Evolutionary conservation across 2,113 vertebrate genomes (phyloP).

Genomic region (Neoarius graeffei): DNA sequence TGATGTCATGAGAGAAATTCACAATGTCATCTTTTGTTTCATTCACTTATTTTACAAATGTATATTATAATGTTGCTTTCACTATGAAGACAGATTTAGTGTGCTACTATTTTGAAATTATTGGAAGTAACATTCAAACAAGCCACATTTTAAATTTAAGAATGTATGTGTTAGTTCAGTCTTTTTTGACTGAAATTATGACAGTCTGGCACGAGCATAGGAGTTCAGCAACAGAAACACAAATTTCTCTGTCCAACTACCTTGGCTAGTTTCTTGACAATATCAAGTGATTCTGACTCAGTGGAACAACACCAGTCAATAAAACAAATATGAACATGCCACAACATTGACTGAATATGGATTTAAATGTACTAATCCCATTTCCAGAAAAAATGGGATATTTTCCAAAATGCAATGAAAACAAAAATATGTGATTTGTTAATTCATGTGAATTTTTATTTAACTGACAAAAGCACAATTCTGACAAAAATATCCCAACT

Average conservation of each 20-base stretch:
- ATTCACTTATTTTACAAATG: too few relatives aligned
- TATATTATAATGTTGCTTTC: too few relatives aligned
- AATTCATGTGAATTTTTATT: too few relatives aligned
- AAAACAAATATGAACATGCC: not conserved
- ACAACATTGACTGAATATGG: not conserved
- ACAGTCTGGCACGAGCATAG: not conserved
- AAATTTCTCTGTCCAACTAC: not conserved
- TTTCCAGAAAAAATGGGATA: too few relatives aligned
- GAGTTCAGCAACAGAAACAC: not conserved
- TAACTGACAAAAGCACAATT: too few relatives aligned
- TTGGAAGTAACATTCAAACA: not conserved
- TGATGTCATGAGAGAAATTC: not conserved
- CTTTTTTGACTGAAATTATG: not conserved
- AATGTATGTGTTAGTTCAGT: not conserved
- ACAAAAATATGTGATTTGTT: too few relatives aligned
- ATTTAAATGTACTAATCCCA: not conserved
- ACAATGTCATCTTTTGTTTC: too few relatives aligned
- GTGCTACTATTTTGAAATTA: too few relatives aligned
- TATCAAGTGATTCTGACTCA: not conserved
- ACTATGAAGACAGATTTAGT: too few relatives aligned
- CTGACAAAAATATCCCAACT: too few relatives aligned
- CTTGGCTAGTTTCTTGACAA: not conserved
- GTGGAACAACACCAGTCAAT: not conserved
- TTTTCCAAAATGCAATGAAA: too few relatives aligned
- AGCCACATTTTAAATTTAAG: not conserved